A percentile compares a stretch with the other conserved stretches of the same genome.
Evolutionary conservation across 2,888 invertebrate species (phyloP).

Genomic region (Uloborus plumipes): DNA sequence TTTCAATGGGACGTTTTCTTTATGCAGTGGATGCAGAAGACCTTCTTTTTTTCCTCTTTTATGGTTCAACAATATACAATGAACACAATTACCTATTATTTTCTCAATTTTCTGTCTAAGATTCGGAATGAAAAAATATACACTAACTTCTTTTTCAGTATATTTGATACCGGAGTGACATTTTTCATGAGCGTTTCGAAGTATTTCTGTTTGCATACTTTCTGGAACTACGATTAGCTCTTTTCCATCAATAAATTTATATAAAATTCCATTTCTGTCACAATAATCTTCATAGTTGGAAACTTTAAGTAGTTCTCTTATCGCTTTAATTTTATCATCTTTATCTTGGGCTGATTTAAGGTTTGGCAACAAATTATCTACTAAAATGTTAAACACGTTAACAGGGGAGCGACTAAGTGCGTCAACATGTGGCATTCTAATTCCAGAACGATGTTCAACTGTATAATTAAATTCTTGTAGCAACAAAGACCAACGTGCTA

Average conservation of each 20-base stretch:
- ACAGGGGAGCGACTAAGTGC: slow-evolving; percentile 13
- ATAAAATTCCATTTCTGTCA: not conserved
- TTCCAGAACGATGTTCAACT: slow-evolving; percentile 13
- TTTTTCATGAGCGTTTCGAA: not conserved
- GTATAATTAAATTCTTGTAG: slow-evolving; percentile 30
- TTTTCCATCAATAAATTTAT: not conserved
- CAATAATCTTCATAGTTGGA: not conserved
- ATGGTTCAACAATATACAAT: not conserved
- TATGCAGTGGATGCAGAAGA: not conserved
- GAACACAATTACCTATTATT: not conserved
- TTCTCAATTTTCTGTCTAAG: not conserved
- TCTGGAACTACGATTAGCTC: not conserved
- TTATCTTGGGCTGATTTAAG: too few species aligned
- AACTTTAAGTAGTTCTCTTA: too few species aligned
- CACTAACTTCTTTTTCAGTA: not conserved
- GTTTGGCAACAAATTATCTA: too few species aligned
- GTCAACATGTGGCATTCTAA: slow-evolving; percentile 38
- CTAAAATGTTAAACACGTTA: too few species aligned
- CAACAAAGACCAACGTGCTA: slow-evolving; percentile 14
- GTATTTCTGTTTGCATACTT: not conserved
- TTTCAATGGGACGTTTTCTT: not conserved
- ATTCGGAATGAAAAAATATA: not conserved
- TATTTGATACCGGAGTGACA: not conserved
- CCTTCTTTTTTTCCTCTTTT: not conserved
- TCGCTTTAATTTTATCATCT: too few species aligned